phyloP scores from a whole-genome alignment of 92 coral and sea anemone genomes.

The Porites lobata region DNA sequence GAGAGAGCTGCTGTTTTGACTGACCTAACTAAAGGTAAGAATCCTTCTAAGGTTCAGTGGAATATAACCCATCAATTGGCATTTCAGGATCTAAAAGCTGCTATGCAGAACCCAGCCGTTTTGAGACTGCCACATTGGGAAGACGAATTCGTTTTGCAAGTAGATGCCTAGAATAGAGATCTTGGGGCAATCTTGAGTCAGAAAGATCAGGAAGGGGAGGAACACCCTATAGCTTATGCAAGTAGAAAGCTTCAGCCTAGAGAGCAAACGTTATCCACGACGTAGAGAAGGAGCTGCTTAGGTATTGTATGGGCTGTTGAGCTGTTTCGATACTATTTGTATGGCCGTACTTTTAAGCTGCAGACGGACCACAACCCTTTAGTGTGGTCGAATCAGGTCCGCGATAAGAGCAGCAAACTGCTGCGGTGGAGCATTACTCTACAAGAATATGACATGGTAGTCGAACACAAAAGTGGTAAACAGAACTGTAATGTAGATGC shows the following conservation, averaged over 20 bases:
- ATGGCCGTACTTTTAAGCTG: slow-evolving; percentile 45
- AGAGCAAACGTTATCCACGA: slow-evolving; percentile 35
- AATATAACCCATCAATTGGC: slow-evolving; percentile 31
- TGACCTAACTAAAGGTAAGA: slow-evolving; percentile 44
- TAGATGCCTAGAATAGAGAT: slow-evolving; percentile 69
- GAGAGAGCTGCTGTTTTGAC: slow-evolving; percentile 37
- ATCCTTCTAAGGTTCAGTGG: slow-evolving; percentile 50
- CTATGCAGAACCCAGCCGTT: slow-evolving; percentile 7
- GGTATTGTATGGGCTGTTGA: background rate
- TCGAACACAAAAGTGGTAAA: background rate
- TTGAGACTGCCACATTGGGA: slow-evolving; percentile 56
- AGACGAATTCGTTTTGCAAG: slow-evolving; percentile 60
- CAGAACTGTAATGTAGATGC: slow-evolving; percentile 10
- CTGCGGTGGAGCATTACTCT: slow-evolving; percentile 26
- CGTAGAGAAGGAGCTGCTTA: slow-evolving; percentile 60
- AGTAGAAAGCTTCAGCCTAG: slow-evolving; percentile 56
- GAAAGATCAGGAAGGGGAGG: slow-evolving; percentile 49
- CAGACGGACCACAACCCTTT: slow-evolving; percentile 52
- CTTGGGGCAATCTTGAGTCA: slow-evolving; percentile 36
- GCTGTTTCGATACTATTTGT: slow-evolving; percentile 44
- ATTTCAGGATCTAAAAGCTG: slow-evolving; percentile 17
- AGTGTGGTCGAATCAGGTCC: slow-evolving; percentile 27
- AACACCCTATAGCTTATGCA: slow-evolving; percentile 55
- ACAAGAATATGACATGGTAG: too few relatives aligned
- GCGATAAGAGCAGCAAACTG: slow-evolving; percentile 55